Evolutionary conservation across 1,140 invertebrate species (phyloP).

Genomic region (Diorhabda carinulata): DNA sequence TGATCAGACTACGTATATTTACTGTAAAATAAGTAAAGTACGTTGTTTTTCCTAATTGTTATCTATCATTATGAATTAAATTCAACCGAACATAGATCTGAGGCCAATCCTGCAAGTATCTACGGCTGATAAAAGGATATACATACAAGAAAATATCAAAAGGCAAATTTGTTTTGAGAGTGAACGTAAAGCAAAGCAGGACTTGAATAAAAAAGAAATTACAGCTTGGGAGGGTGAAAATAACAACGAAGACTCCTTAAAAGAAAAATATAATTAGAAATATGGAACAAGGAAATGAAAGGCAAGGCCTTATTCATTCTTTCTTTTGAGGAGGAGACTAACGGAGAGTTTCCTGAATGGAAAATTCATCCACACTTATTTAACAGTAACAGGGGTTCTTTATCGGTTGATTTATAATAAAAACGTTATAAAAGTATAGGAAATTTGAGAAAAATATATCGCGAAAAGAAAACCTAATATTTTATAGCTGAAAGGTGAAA

Average conservation of each 20-base stretch:
- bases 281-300: constrained; percentile 37
- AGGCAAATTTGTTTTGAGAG: constrained; percentile 41
- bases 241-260: constrained; percentile 37
- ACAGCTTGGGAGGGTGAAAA: constrained; percentile 38
- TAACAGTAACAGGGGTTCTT: background rate
- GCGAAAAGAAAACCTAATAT: too few relatives aligned
- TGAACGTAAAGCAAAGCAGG: constrained; percentile 8
- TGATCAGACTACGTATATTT: too few relatives aligned
- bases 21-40: too few relatives aligned
- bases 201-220: constrained; percentile 38
- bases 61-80: too few relatives aligned
- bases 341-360: constrained; percentile 22
- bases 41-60: too few relatives aligned
- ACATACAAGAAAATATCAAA: constrained; percentile 44
- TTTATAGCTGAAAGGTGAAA: too few relatives aligned
- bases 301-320: constrained; percentile 21
- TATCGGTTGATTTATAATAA: too few relatives aligned
- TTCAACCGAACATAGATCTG: too few relatives aligned
- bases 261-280: constrained; percentile 45
- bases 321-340: constrained; percentile 25
- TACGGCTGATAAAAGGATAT: constrained; percentile 40
- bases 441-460: too few relatives aligned
- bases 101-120: constrained; percentile 1
- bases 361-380: background rate
- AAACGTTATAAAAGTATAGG: too few relatives aligned